Conservation (phyloP, 2,797 vertebrate genomes). For the Aplochiton taeniatus region DNA sequence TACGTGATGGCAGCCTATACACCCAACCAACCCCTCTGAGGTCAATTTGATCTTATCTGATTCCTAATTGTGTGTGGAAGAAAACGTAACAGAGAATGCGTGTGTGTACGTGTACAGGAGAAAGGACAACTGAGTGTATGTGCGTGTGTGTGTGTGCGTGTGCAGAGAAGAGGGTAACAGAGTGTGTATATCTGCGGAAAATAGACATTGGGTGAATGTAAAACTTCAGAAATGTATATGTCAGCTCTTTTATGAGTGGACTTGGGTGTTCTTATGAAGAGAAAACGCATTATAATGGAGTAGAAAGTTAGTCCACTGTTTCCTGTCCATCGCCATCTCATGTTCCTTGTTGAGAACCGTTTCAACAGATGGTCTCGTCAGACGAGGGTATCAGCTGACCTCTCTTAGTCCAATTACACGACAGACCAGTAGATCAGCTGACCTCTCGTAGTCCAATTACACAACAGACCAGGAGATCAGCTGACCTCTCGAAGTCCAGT, state of each 20-base stretch:
- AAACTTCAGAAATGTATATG: too few relatives aligned
- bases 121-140: neutral
- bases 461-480: too few relatives aligned
- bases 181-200: neutral
- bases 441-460: slow-evolving; percentile 1
- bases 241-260: too few relatives aligned
- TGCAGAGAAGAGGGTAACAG: neutral
- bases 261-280: too few relatives aligned
- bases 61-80: too few relatives aligned
- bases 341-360: slow-evolving; percentile 40
- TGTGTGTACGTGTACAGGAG: neutral
- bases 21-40: too few relatives aligned
- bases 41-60: too few relatives aligned
- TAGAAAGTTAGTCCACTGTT: neutral
- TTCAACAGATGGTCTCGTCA: slow-evolving; percentile 67
- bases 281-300: too few relatives aligned
- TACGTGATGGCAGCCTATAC: too few relatives aligned
- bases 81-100: neutral
- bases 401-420: slow-evolving; percentile 32
- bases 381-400: slow-evolving; percentile 37
- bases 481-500: neutral
- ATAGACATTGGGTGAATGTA: too few relatives aligned
- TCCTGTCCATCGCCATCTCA: neutral
- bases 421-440: too few relatives aligned
- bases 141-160: neutral